These are phyloP conservation scores for Tachina fera DNA, from an alignment of 2,888 invertebrate genomes.

Conservation along the genomic window DNA sequence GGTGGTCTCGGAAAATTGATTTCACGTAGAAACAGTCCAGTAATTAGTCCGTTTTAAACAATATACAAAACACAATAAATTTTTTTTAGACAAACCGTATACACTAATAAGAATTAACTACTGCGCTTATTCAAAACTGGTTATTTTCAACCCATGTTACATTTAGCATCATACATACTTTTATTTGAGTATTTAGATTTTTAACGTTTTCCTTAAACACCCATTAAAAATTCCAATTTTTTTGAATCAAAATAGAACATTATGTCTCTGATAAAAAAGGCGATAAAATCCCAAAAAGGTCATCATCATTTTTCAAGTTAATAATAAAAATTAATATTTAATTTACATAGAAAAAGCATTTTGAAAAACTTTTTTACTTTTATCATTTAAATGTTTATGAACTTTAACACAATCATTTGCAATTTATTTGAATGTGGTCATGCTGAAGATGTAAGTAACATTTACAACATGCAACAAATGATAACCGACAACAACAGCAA, in stretches of 20 bases:
- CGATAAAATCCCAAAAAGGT: background rate
- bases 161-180: too few species aligned
- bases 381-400: slow-evolving; percentile 51
- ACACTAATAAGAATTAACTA: too few species aligned
- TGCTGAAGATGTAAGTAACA: slow-evolving; percentile 10
- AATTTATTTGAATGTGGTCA: slow-evolving; percentile 54
- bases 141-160: too few species aligned
- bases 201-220: background rate
- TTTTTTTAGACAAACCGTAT: too few species aligned
- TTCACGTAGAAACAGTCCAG: too few species aligned
- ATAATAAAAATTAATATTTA: slow-evolving; percentile 68
- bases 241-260: background rate
- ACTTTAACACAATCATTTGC: slow-evolving; percentile 37
- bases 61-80: too few species aligned
- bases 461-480: slow-evolving; percentile 23
- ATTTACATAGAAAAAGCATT: slow-evolving; percentile 62
- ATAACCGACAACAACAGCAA: background rate
- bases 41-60: too few species aligned
- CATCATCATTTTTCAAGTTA: slow-evolving; percentile 58
- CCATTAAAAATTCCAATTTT: background rate
- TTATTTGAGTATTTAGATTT: background rate
- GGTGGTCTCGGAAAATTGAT: too few species aligned
- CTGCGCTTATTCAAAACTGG: too few species aligned
- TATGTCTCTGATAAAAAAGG: background rate
- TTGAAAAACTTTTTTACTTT: slow-evolving; percentile 39